Conservation (phyloP, 1,140 invertebrate species). For the Drosophila equinoxialis region DNA sequence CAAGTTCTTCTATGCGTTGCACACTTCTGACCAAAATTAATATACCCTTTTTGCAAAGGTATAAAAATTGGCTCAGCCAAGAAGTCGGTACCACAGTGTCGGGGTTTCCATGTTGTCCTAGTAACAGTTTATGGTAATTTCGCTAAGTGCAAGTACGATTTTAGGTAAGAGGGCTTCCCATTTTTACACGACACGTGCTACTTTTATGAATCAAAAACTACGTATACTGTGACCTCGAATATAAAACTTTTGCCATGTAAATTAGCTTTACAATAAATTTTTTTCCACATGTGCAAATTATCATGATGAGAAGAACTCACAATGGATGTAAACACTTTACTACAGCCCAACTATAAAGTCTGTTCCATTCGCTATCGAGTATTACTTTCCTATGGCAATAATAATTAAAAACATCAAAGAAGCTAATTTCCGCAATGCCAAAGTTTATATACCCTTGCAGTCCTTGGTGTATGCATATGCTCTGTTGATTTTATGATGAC, state of each 20-base stretch:
- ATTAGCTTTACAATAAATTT: neutral
- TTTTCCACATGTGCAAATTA: neutral
- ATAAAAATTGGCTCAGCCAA: conserved; percentile 47
- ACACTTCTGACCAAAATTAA: too few species aligned
- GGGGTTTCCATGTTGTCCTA: conserved; percentile 46
- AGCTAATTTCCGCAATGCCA: too few species aligned
- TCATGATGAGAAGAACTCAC: neutral
- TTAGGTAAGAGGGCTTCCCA: conserved; percentile 25
- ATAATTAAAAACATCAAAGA: too few species aligned
- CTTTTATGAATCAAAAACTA: conserved; percentile 73
- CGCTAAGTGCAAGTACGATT: conserved; percentile 72
- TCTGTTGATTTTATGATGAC: too few species aligned
- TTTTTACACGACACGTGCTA: conserved; percentile 48
- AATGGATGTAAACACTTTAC: neutral
- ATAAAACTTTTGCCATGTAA: neutral
- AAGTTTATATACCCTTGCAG: too few species aligned
- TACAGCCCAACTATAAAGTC: neutral
- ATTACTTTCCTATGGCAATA: too few species aligned
- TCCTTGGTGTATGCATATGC: too few species aligned
- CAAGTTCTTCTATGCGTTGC: too few species aligned
- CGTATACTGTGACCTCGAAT: conserved; percentile 26
- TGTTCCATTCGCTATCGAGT: neutral
- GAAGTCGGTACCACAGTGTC: conserved; percentile 28
- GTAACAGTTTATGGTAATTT: conserved; percentile 78
- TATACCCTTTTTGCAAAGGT: too few species aligned